Evolutionary conservation across 2,113 vertebrate genomes (phyloP).

Genomic region (Cynopterus brachyotis): DNA sequence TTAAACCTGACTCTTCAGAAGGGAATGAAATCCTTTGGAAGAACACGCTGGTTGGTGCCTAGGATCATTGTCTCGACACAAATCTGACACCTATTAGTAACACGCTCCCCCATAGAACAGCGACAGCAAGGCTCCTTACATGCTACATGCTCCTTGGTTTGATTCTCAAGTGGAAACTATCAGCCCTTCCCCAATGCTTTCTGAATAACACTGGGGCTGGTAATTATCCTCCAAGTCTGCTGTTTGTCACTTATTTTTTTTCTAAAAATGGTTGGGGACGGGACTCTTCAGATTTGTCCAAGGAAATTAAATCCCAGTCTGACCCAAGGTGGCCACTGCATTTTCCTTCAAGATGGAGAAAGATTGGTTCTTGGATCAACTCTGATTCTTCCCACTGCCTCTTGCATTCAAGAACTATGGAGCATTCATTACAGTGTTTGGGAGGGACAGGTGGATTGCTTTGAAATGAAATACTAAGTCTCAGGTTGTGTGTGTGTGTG

Average conservation of each 20-base stretch:
- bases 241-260: slow-evolving; percentile 34
- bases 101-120: neutral
- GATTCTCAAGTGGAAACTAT: slow-evolving; percentile 22
- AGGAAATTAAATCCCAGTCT: neutral
- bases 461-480: slow-evolving; percentile 70
- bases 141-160: neutral
- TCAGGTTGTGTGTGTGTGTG: slow-evolving; percentile 63
- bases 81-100: neutral
- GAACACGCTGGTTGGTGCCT: neutral
- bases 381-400: slow-evolving; percentile 68
- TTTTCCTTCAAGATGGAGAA: slow-evolving; percentile 70
- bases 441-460: slow-evolving; percentile 65
- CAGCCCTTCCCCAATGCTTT: slow-evolving; percentile 36
- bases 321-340: slow-evolving; percentile 55
- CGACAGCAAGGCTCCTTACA: neutral
- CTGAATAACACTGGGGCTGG: slow-evolving; percentile 6
- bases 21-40: neutral
- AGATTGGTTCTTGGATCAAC: slow-evolving; percentile 65
- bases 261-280: slow-evolving; percentile 11
- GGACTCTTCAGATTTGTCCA: slow-evolving; percentile 62
- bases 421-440: slow-evolving; percentile 48
- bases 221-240: slow-evolving; percentile 38
- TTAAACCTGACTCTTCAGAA: neutral
- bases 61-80: neutral
- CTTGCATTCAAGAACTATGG: slow-evolving; percentile 61